Evolutionary conservation across 2,113 vertebrate genomes (phyloP), one percentile per base, ranked within the genome.

Genomic region (Halcyon senegalensis): DNA sequence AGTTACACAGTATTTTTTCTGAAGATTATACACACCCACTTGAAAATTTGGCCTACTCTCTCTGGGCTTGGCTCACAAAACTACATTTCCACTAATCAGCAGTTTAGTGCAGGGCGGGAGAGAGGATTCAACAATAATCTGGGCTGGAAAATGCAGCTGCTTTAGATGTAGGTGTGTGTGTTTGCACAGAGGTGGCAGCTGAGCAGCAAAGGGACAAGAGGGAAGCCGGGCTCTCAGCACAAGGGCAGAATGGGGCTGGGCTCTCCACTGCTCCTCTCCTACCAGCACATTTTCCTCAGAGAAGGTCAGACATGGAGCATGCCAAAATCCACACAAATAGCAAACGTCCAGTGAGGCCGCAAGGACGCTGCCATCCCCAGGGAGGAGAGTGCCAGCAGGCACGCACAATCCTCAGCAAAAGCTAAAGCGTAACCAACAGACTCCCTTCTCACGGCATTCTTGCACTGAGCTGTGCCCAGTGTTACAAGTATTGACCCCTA

Each of bases 141-240:
- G 35, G 35, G 20, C 18, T 25, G 41, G 50, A 24, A 87, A 80
- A 59, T 19, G n/a, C 75, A 46, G 10, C 44, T 62, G 53, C 55
- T 66, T 79, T 27, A 43, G 8, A 5, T 30, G 41, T 16, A 79
- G 70, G 31, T 46, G 31, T 41, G 31, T 41, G 75, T 62, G 67
- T 35, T 83, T 80, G 59, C 44, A 50, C 28, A 30, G 31, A 55
- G n/a, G 46, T 12, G 41, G 55, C 66, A 69, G 39, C 21, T 15
- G 39, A 41, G n/a, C 4, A 0, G 24, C 1, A 0, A 73, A 25
- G 30, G 41, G n/a, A 69, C 16, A 19, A 9, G 4, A 50, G 20
- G 41, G 31, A 55, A 81, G 69, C 62, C 1, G 0, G 9, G 48
- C 87, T 41, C 35, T 37, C 75, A 83, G 25, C 10, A 23, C 13